Base-by-base conservation (phyloP, 2,888 invertebrate genomes). In the Acleris sparsana region DNA sequence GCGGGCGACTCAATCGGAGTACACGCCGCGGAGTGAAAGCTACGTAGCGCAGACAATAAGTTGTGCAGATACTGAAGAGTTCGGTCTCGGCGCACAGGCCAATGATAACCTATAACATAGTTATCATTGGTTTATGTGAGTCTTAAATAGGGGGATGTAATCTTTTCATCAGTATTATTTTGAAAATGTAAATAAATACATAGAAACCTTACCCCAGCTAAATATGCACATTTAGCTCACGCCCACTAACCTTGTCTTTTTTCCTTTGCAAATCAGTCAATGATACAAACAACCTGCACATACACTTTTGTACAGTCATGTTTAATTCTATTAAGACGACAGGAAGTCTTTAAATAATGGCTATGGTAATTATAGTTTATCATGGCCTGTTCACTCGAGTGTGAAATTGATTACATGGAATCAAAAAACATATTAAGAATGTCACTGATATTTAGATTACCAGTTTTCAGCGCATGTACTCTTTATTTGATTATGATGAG, bases 81-180 rank as follows among this genome's bases (percentile, higher is more conserved):
- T 90, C 86, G 82, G 81, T 89, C 92, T 91, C 92, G 92, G 90
- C 91, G 92, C 92, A 92, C 92, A 91, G 89, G 92, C 92, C 92
- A 92, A 92, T 92, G 92, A 92, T 92, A 92, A 92, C 92, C 92
- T 92, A 92, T 92, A 92, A 92, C 92, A 92, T 90, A 92, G 92
- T 92, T 92, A 92, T 92, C 92, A 92, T 92, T 92, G 92, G 92
- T 92, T 85, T 91, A 88, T 80, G 87, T 88, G 87, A 82, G 78
- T 86, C 82, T 77, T 83, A 80, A 80, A 81, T 75, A 79, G 72
- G 82, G 84, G 83, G 71, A 87, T 88, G 87, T 87, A 87, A 88
- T 88, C 88, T 89, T 87, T 55, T 53, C 43, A 48, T 39, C 33
- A 53, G 43, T 52, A 46, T 43, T 52, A 39, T 62, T 22, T 57